Evolutionary conservation across 2,888 invertebrate species (phyloP).

Genomic region (Neocrepidodera transversa): DNA sequence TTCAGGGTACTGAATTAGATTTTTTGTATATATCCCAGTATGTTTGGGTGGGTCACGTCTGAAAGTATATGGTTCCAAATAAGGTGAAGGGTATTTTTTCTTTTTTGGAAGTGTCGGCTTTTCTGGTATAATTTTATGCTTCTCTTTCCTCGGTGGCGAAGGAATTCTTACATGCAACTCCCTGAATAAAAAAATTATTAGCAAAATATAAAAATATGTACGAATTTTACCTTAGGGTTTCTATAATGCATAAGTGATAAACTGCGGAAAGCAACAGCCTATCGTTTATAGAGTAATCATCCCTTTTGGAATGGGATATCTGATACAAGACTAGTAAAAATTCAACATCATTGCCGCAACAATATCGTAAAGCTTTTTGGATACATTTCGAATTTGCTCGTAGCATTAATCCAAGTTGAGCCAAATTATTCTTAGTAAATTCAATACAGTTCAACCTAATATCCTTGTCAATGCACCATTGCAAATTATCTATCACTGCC

Average conservation of each 20-base stretch:
- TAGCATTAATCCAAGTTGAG: conserved; percentile 50
- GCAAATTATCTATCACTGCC: conserved; percentile 47
- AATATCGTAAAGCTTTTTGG: conserved; percentile 49
- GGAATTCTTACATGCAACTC: conserved; percentile 59
- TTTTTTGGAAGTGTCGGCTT: conserved; percentile 30
- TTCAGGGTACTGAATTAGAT: conserved; percentile 51
- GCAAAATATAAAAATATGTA: no score
- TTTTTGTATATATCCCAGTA: conserved; percentile 50
- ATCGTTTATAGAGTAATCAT: conserved; percentile 55
- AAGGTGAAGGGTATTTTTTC: conserved; percentile 50
- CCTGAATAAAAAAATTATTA: conserved; percentile 52
- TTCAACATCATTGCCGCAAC: conserved; percentile 53
- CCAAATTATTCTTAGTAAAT: conserved; percentile 50
- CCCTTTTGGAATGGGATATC: conserved; percentile 52
- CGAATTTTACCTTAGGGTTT: conserved; percentile 49
- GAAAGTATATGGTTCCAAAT: conserved; percentile 49
- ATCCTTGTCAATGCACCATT: conserved; percentile 43
- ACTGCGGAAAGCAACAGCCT: conserved; percentile 55
- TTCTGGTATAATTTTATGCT: conserved; percentile 14
- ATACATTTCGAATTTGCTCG: conserved; percentile 48
- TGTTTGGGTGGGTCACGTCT: conserved; percentile 40
- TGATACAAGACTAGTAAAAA: conserved; percentile 57
- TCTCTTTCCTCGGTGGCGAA: conserved; percentile 51
- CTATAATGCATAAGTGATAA: conserved; percentile 54
- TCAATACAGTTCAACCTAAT: conserved; percentile 41